Evolutionary conservation across 2,888 invertebrate genomes (phyloP).

Genomic region (Aromia moschata): DNA sequence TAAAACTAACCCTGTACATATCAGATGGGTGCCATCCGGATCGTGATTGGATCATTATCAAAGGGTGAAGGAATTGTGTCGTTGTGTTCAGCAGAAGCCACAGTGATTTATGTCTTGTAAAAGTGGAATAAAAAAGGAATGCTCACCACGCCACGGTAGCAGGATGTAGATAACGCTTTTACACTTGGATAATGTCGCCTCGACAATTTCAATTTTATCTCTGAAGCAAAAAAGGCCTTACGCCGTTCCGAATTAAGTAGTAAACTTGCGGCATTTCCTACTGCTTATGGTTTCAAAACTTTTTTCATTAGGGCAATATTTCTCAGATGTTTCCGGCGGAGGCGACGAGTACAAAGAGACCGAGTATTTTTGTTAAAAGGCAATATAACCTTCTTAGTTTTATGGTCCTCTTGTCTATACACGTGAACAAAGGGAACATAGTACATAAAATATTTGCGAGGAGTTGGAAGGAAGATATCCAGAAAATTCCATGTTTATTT

Average conservation of each 20-base stretch:
- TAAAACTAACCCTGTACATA: no score
- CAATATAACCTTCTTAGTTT: slow-evolving; percentile 14
- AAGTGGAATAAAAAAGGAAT: slow-evolving; percentile 26
- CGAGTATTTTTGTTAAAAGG: not conserved
- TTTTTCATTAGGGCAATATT: slow-evolving; percentile 31
- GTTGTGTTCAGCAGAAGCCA: slow-evolving; percentile 15
- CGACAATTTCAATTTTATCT: slow-evolving; percentile 34
- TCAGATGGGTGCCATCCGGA: no score
- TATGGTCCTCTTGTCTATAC: slow-evolving; percentile 9
- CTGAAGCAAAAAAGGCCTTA: slow-evolving; percentile 27
- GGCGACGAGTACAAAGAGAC: slow-evolving; percentile 4
- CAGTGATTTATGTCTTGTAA: slow-evolving; percentile 27
- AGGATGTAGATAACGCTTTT: slow-evolving; percentile 33
- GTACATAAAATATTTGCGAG: no score
- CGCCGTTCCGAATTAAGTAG: slow-evolving; percentile 29
- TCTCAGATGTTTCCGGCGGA: slow-evolving; percentile 9
- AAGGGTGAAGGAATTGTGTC: slow-evolving; percentile 14
- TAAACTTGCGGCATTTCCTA: slow-evolving; percentile 14
- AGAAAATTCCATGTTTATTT: no score
- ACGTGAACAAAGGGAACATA: no score
- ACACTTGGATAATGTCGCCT: slow-evolving; percentile 30
- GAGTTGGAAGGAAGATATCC: no score
- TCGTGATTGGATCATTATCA: slow-evolving; percentile 11
- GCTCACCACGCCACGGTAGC: slow-evolving; percentile 30
- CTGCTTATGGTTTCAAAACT: slow-evolving; percentile 24